phyloP scores from a whole-genome alignment of 2,888 invertebrate species.

The Celastrina argiolus region DNA sequence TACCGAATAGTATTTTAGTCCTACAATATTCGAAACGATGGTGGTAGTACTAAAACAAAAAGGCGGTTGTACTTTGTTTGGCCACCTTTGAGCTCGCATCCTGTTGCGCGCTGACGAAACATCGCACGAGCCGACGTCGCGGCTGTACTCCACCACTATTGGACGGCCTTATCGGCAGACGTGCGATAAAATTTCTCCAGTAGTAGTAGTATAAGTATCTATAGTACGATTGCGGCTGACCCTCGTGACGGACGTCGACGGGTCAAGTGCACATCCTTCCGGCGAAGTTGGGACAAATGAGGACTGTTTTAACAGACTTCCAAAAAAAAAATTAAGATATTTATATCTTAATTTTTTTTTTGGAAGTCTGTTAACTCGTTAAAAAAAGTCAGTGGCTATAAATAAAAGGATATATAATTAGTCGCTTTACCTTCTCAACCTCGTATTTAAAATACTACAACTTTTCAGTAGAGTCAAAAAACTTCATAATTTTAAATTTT shows the following conservation, averaged over 20 bases:
- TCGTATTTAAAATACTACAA: too few relatives aligned
- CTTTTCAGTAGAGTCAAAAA: too few relatives aligned
- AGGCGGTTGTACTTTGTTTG: conserved; percentile 12
- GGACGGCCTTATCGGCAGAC: conserved; percentile 63
- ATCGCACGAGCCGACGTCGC: conserved; percentile 68
- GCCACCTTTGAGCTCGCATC: conserved; percentile 53
- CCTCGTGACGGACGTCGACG: neutral
- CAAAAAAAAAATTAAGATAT: too few relatives aligned
- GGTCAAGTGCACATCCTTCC: neutral
- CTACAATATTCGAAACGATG: neutral
- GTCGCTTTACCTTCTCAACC: too few relatives aligned
- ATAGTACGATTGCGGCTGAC: neutral
- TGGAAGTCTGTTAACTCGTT: too few relatives aligned
- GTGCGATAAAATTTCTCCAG: conserved; percentile 70
- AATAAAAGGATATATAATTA: too few relatives aligned
- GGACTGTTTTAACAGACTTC: neutral
- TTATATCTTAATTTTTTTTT: too few relatives aligned
- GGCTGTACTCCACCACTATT: conserved; percentile 58
- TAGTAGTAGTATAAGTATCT: conserved; percentile 42
- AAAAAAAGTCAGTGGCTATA: too few relatives aligned
- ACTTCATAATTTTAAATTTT: too few relatives aligned
- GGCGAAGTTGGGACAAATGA: neutral
- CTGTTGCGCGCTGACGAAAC: conserved; percentile 65
- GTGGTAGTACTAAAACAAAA: neutral
- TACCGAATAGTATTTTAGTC: neutral